A percentile compares a stretch with the other conserved stretches of the same genome.
phyloP scores from a whole-genome alignment of 2,888 invertebrate genomes.

The Meiosimyza platycephala region DNA sequence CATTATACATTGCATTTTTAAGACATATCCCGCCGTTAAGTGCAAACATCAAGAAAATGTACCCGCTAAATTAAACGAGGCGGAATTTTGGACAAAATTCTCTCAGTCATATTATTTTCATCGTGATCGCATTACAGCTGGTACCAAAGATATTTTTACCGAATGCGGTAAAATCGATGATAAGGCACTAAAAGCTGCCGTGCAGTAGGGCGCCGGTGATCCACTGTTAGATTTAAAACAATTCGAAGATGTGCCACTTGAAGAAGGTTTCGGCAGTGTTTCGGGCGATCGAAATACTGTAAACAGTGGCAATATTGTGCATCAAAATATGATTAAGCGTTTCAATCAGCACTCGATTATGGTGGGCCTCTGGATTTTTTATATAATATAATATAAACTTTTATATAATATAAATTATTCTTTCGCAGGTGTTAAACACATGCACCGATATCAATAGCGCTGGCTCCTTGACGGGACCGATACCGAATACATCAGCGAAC shows the following conservation, averaged over 20 bases:
- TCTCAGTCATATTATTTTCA: conserved; percentile 99
- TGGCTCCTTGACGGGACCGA: conserved; percentile 24
- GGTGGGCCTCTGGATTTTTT: conserved; percentile 67
- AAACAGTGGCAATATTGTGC: conserved; percentile 76
- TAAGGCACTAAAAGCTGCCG: conserved; percentile 79
- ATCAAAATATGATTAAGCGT: conserved; percentile 92
- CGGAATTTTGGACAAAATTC: conserved; percentile 99
- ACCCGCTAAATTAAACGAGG: conserved; percentile 92
- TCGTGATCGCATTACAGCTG: conserved; percentile 89
- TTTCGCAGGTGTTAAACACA: conserved; percentile 75
- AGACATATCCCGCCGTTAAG: conserved; percentile 98
- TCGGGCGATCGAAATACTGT: conserved; percentile 61
- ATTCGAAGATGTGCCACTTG: conserved; percentile 77
- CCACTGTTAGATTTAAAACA: conserved; percentile 86
- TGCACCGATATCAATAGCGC: conserved; percentile 66
- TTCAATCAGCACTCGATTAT: conserved; percentile 99
- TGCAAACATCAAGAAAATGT: conserved; percentile 97
- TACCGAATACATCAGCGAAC: conserved; percentile 14
- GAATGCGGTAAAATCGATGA: conserved; percentile 98
- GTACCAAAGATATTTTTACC: conserved; percentile 94
- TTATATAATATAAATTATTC: neutral
- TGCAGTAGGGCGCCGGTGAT: conserved; percentile 82
- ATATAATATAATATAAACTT: neutral
- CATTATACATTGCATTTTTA: conserved; percentile 97
- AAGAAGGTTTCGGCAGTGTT: conserved; percentile 74